Evolutionary conservation across 2,113 vertebrate species (phyloP).

Genomic region (Oryzias javanicus): DNA sequence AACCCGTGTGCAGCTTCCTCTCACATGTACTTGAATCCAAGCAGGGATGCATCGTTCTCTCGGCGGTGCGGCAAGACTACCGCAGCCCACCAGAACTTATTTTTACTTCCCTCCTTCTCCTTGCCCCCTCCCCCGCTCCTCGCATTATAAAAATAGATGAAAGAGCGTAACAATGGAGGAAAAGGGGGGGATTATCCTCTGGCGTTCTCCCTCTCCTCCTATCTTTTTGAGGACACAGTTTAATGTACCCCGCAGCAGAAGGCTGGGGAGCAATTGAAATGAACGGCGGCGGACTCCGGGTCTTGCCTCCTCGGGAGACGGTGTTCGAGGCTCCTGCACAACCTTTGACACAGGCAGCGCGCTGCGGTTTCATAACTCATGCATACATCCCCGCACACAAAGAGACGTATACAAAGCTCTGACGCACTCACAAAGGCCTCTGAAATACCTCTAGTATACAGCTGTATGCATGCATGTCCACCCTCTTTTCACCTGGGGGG

Average conservation of each 20-base stretch:
- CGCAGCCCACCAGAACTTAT: conserved; percentile 41
- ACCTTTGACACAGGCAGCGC: conserved; percentile 44
- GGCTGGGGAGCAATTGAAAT: too few relatives aligned
- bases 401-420: conserved; percentile 1
- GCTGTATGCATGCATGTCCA: conserved; percentile 17
- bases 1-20: not conserved
- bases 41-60: conserved; percentile 36
- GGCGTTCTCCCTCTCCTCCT: conserved; percentile 14
- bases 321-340: not conserved
- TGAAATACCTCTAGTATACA: conserved; percentile 10
- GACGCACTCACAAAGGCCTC: conserved; percentile 2
- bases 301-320: not conserved
- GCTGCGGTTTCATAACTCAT: conserved; percentile 27
- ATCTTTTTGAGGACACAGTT: conserved; percentile 47
- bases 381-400: not conserved
- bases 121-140: conserved; percentile 23
- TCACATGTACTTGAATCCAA: conserved; percentile 5
- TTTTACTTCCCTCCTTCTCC: conserved; percentile 35
- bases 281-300: not conserved
- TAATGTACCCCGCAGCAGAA: conserved; percentile 54
- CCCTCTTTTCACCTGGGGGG: conserved; percentile 47
- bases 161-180: conserved; percentile 61
- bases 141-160: conserved; percentile 71
- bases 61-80: conserved; percentile 31
- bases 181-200: conserved; percentile 56